Percentiles rank a stretch among this genome's conserved stretches.
Evolutionary conservation across 2,888 invertebrate species (phyloP).

Genomic region (Tubiluchus corallicola): DNA sequence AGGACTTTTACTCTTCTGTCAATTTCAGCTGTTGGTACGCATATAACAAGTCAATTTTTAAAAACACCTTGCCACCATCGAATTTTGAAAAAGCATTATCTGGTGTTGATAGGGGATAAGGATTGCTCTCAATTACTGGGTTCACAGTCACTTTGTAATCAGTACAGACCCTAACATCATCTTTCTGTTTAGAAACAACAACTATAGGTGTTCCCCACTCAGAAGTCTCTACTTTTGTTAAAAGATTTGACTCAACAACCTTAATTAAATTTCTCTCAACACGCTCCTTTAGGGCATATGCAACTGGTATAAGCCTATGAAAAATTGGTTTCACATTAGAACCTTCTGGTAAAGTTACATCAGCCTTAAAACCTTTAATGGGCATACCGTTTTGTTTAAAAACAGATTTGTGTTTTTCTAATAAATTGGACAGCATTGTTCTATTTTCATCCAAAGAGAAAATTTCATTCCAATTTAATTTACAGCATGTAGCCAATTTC

Average conservation of each 20-base stretch:
- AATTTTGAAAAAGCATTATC: constrained; percentile 19
- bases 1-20: constrained; percentile 9
- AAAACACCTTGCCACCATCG: constrained; percentile 11
- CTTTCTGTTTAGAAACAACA: constrained; percentile 18
- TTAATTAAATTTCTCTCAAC: too few species aligned
- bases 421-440: too few species aligned
- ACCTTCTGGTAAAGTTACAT: neutral
- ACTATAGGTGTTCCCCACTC: constrained; percentile 22
- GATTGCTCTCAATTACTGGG: too few species aligned
- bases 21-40: constrained; percentile 13
- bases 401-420: neutral
- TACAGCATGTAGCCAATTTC: neutral
- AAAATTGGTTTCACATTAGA: neutral
- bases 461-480: neutral
- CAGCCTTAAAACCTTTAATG: neutral
- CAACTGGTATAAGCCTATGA: neutral
- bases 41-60: constrained; percentile 13
- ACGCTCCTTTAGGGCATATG: neutral
- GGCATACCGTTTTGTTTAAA: neutral
- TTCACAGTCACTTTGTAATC: too few species aligned
- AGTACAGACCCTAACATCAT: constrained; percentile 20
- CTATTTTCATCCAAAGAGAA: too few species aligned
- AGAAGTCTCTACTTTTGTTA: constrained; percentile 13
- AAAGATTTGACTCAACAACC: too few species aligned
- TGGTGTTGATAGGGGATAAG: constrained; percentile 19